Percentiles rank a stretch among this genome's conserved stretches.
These are phyloP conservation scores for Ramphastos sulfuratus DNA, from an alignment of 2,113 vertebrate species.

Conservation along the genomic window DNA sequence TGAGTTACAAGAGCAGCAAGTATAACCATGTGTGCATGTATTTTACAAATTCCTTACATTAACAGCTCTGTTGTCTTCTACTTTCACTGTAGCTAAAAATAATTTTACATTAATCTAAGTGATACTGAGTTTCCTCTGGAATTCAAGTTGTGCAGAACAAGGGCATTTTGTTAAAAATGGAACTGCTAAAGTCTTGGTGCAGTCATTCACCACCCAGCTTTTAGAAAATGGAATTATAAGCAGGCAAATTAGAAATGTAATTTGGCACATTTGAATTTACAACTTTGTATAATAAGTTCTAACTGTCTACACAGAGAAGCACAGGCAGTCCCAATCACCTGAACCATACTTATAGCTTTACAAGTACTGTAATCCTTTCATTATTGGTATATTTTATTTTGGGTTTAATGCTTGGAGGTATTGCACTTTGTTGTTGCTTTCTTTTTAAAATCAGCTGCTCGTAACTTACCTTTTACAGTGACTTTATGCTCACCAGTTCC, in stretches of 20 bases:
- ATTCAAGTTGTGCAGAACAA: background rate
- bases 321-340: background rate
- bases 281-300: background rate
- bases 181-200: background rate
- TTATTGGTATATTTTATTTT: background rate
- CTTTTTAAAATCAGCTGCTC: background rate
- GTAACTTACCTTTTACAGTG: conserved; percentile 89
- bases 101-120: background rate
- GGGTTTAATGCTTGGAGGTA: background rate
- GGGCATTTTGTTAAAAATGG: background rate
- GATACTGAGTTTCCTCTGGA: background rate
- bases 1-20: background rate
- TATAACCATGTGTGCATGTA: background rate
- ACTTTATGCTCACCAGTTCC: conserved; percentile 97
- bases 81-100: background rate
- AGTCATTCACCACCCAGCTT: background rate
- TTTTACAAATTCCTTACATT: background rate
- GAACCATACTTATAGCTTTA: background rate
- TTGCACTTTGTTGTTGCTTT: background rate
- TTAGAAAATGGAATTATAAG: background rate
- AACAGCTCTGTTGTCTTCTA: background rate
- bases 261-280: background rate
- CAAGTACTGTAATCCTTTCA: background rate
- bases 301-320: background rate
- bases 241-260: background rate